These are phyloP conservation scores for Halcyon malimbica DNA, from an alignment of 2,113 vertebrate genomes.

Conservation along the genomic window DNA sequence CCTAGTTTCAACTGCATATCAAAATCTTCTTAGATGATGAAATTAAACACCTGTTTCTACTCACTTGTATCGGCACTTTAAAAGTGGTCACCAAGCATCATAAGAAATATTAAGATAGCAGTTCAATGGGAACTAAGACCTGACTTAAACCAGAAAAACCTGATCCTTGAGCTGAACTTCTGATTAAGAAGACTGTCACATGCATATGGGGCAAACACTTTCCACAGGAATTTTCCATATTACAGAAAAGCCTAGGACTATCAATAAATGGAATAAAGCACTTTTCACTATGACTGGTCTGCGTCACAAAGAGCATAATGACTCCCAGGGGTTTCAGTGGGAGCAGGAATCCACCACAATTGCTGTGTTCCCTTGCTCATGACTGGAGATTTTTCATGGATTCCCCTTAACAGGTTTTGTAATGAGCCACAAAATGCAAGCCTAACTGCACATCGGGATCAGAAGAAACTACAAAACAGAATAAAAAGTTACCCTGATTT, in stretches of 20 bases:
- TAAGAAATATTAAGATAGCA: not conserved
- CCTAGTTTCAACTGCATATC: not conserved
- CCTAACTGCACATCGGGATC: not conserved
- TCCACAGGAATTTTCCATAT: not conserved
- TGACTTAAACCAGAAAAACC: not conserved
- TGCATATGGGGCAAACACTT: not conserved
- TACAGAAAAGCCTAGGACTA: not conserved
- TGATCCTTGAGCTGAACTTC: not conserved
- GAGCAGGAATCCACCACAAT: rapidly evolving
- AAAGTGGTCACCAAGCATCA: not conserved
- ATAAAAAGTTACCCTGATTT: not conserved
- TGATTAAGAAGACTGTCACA: not conserved
- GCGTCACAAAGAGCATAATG: rapidly evolving
- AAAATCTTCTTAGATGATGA: not conserved
- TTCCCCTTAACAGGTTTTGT: not conserved
- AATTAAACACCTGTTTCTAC: not conserved
- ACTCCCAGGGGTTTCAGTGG: not conserved
- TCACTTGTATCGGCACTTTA: not conserved
- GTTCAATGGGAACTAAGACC: not conserved
- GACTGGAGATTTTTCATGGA: not conserved
- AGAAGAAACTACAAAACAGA: not conserved
- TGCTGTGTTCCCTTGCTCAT: not conserved
- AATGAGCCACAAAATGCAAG: not conserved
- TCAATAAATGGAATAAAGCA: not conserved
- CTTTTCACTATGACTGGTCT: not conserved